These are phyloP conservation scores for Pogonomyrmex californicus DNA, from an alignment of 1,140 invertebrate species.

Conservation along the genomic window DNA sequence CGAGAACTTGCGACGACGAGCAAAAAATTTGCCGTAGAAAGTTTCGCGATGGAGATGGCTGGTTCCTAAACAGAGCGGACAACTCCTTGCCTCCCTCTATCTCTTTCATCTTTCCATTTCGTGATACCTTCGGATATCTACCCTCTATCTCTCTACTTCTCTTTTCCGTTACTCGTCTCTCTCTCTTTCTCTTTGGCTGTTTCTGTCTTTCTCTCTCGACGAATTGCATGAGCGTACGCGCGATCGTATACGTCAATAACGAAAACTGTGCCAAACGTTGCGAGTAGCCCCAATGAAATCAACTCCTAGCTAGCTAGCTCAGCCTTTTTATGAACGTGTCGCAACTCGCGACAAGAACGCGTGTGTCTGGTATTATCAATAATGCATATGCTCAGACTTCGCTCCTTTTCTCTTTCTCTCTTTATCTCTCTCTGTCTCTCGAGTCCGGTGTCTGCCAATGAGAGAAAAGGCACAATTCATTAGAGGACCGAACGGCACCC, in stretches of 20 bases:
- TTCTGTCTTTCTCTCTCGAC: conserved; percentile 70
- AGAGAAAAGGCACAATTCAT: conserved; percentile 18
- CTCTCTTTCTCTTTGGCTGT: conserved; percentile 56
- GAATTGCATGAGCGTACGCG: conserved; percentile 71
- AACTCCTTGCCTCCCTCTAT: conserved; percentile 17
- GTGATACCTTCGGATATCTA: background rate
- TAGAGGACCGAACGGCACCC: background rate
- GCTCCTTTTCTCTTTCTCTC: conserved; percentile 44
- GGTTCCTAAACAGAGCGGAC: conserved; percentile 51
- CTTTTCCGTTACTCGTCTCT: conserved; percentile 41
- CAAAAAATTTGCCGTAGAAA: conserved; percentile 49
- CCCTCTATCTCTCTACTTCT: conserved; percentile 18
- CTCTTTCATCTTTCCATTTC: conserved; percentile 40
- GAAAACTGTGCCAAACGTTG: conserved; percentile 74
- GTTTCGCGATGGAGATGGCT: conserved; percentile 57
- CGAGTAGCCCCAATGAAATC: conserved; percentile 61
- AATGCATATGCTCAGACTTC: conserved; percentile 34
- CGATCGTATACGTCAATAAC: conserved; percentile 71
- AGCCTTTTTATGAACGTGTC: conserved; percentile 29
- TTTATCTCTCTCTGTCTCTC: conserved; percentile 40
- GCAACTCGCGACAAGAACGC: conserved; percentile 10
- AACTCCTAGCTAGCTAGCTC: conserved; percentile 43
- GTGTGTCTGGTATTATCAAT: conserved; percentile 24
- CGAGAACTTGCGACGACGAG: conserved; percentile 15
- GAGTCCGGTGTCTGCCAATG: background rate